phyloP scores from a whole-genome alignment of 92 coral and sea anemone species.

The Parazoanthus swiftii region DNA sequence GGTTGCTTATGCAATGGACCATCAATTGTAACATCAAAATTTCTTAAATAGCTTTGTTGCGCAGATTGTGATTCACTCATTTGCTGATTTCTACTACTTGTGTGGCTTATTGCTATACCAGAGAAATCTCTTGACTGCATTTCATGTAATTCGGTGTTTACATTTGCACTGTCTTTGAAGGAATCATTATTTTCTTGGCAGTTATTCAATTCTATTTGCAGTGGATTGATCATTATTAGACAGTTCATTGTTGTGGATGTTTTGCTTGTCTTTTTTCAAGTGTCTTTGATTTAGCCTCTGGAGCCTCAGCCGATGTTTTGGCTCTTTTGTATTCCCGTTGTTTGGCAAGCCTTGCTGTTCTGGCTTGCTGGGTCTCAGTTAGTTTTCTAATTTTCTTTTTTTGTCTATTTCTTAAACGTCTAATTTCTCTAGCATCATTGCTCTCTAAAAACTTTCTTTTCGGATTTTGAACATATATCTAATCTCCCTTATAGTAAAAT shows the following conservation, averaged over 20 bases:
- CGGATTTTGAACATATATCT: constrained; percentile 34
- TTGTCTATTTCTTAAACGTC: constrained; percentile 25
- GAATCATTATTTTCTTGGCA: not conserved
- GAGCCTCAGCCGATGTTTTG: constrained; percentile 15
- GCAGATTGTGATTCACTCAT: not conserved
- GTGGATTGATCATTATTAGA: no score
- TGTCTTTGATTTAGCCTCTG: constrained; percentile 33
- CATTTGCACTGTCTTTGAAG: not conserved
- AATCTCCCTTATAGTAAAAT: not conserved
- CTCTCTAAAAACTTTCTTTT: constrained; percentile 45
- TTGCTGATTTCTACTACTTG: not conserved
- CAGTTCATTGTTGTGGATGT: no score
- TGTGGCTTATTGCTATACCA: not conserved
- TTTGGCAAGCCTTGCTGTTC: constrained; percentile 30
- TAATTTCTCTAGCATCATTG: constrained; percentile 38
- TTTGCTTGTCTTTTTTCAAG: not conserved
- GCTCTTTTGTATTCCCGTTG: constrained; percentile 34
- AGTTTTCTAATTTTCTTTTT: constrained; percentile 2
- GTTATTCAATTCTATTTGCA: no score
- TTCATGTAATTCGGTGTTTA: not conserved
- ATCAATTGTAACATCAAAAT: not conserved
- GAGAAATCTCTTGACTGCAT: not conserved
- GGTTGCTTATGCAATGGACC: constrained; percentile 8
- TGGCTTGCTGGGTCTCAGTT: constrained; percentile 20
- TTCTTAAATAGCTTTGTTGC: not conserved